phyloP scores from a whole-genome alignment of 2,113 vertebrate species.

The Chloebia gouldiae region DNA sequence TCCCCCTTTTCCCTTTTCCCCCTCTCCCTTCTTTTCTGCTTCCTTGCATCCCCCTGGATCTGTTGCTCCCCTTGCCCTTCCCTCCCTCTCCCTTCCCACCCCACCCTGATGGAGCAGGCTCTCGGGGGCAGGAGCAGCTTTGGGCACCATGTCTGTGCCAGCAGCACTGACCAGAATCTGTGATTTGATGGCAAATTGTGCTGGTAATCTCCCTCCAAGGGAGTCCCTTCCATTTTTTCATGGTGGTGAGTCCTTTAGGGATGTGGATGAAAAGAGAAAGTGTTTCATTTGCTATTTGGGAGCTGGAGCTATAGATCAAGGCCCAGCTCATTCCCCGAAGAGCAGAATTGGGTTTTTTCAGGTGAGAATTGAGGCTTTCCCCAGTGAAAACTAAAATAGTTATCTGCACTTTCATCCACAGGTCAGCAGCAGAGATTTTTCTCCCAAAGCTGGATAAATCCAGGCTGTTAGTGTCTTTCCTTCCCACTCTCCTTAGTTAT shows the following conservation, averaged over 20 bases:
- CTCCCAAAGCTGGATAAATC: slow-evolving; percentile 34
- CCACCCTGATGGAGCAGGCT: not conserved
- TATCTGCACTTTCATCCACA: slow-evolving; percentile 20
- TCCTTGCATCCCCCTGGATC: too few species aligned
- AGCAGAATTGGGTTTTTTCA: slow-evolving; percentile 2
- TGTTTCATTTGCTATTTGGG: slow-evolving; percentile 44
- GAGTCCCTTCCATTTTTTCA: slow-evolving; percentile 29
- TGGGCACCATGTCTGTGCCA: not conserved
- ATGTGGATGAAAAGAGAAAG: slow-evolving; percentile 38
- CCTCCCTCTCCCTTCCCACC: not conserved
- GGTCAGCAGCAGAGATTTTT: slow-evolving; percentile 17
- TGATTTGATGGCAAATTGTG: not conserved
- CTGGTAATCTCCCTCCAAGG: not conserved
- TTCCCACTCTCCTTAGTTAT: not conserved
- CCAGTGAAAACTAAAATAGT: slow-evolving; percentile 6
- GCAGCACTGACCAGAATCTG: not conserved
- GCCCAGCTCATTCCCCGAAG: slow-evolving; percentile 10
- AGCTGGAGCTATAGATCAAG: slow-evolving; percentile 34
- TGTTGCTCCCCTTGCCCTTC: not conserved
- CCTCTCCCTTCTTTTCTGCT: not conserved
- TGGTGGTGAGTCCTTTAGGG: not conserved
- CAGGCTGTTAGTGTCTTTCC: not conserved
- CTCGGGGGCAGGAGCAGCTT: not conserved
- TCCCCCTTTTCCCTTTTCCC: not conserved
- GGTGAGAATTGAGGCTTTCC: not conserved